A percentile compares a stretch with the other conserved stretches of the same genome.
Evolutionary conservation across 1,140 invertebrate genomes (phyloP).

Genomic region (Philaenus spumarius): DNA sequence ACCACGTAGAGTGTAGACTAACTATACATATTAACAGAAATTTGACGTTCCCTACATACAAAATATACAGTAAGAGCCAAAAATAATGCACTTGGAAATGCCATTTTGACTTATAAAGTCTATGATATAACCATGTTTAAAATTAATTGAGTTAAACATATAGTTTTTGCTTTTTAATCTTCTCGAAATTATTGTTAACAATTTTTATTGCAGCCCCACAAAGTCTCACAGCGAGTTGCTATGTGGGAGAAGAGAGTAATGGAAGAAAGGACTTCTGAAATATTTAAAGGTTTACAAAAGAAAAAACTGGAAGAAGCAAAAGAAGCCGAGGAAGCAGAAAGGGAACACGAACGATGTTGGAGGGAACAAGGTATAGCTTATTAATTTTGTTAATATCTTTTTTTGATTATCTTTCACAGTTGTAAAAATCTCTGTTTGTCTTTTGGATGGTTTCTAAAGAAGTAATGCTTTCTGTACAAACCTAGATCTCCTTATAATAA

Average conservation of each 20-base stretch:
- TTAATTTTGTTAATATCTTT: neutral
- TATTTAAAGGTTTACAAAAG: conserved; percentile 47
- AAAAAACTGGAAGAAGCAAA: conserved; percentile 45
- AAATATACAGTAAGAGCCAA: too few relatives aligned
- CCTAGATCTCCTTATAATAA: too few relatives aligned
- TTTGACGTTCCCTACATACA: too few relatives aligned
- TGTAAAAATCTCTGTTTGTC: too few relatives aligned
- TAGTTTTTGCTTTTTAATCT: neutral
- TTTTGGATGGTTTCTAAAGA: too few relatives aligned
- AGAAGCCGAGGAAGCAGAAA: conserved; percentile 49
- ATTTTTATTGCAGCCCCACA: conserved; percentile 33
- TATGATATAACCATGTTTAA: neutral
- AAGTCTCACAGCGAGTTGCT: conserved; percentile 49
- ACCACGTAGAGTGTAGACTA: neutral
- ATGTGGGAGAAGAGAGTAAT: conserved; percentile 54
- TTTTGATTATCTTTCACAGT: too few relatives aligned
- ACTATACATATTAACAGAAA: too few relatives aligned
- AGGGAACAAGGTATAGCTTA: conserved; percentile 51
- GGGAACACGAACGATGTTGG: conserved; percentile 50
- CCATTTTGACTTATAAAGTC: too few relatives aligned
- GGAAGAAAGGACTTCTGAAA: conserved; percentile 51
- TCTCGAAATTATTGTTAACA: neutral
- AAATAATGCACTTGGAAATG: too few relatives aligned
- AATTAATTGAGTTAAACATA: neutral
- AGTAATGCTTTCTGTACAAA: too few relatives aligned